Evolutionary conservation across 1,140 invertebrate species (phyloP), one percentile per base, ranked within the genome.

Genomic region (Ostrea edulis): DNA sequence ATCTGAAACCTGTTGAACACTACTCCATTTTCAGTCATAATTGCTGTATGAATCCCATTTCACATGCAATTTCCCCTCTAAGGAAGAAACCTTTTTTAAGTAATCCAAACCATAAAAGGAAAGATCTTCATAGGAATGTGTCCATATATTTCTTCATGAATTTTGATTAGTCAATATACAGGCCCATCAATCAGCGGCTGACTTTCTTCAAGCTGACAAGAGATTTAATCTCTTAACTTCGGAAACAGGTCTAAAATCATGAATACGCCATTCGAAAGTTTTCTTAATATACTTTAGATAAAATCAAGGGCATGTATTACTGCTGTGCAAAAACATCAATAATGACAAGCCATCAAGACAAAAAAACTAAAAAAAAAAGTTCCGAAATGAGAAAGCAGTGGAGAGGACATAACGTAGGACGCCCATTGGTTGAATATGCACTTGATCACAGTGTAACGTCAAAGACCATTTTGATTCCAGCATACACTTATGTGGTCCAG

Each of bases 251-350:
- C 68, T 77, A 29, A 77, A 77, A 77, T 77, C 68, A 77, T 29
- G 68, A 25, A 77, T 77, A 77, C 35, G 68, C 68, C 68, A 77
- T 35, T 77, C 68, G 29, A 77, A 77, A 29, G 68, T 44, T 77
- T 77, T 77, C 68, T 77, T 77, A 44, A 77, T 77, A 77, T 77
- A 77, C 68, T 77, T 77, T 29, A 77, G 68, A 77, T 77, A 77
- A 29, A 35, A 77, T 77, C 68, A 77, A 77, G 68, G 68, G 25
- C 68, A 35, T 77, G 68, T 77, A 77, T 29, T 14, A 77, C 68
- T 14, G 9, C 68, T 14, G 25, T 29, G 68, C 25, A 77, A 25
- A 77, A 77, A n/a, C 68, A 77, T 77, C 68, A 77, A 29, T 77
- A 77, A 77, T 12, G 29, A 14, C 25, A 25, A 77, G 68, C 25